These are phyloP conservation scores for Tokudaia muenninki DNA, from an alignment of 2,797 vertebrate genomes.

Conservation along the genomic window DNA sequence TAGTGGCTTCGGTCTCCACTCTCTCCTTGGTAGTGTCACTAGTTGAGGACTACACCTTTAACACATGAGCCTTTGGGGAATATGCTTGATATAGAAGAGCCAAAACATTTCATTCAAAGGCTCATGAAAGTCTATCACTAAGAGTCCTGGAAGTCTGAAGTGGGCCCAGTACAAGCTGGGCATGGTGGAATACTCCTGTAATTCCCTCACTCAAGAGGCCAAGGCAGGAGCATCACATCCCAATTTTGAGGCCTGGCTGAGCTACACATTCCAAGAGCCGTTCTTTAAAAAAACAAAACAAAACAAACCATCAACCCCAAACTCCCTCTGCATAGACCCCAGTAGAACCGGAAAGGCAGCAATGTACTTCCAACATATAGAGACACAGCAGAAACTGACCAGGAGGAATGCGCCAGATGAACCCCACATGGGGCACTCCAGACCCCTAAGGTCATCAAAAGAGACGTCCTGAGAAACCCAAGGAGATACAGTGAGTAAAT, in stretches of 20 bases:
- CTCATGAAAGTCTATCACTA: not conserved
- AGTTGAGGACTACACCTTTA: not conserved
- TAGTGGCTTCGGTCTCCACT: not conserved
- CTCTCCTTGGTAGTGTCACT: not conserved
- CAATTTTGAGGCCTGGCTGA: not conserved
- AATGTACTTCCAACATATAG: too few relatives aligned
- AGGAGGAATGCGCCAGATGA: accelerated
- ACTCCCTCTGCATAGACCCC: not conserved
- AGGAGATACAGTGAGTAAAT: accelerated
- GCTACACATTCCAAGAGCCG: not conserved
- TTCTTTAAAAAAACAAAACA: not conserved
- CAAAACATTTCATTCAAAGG: not conserved
- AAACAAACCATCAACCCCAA: not conserved
- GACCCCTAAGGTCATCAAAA: accelerated
- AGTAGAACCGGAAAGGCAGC: not conserved
- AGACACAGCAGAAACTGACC: not conserved
- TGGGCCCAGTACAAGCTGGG: not conserved
- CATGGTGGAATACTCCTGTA: not conserved
- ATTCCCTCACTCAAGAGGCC: not conserved
- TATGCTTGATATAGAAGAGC: not conserved
- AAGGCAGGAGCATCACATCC: not conserved
- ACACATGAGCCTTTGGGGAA: not conserved
- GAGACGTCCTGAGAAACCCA: not conserved
- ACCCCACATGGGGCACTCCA: accelerated
- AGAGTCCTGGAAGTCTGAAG: not conserved